Percentiles rank a stretch among this genome's conserved stretches.
Conservation (phyloP, 2,113 vertebrate genomes). For the Eclectus roratus region DNA sequence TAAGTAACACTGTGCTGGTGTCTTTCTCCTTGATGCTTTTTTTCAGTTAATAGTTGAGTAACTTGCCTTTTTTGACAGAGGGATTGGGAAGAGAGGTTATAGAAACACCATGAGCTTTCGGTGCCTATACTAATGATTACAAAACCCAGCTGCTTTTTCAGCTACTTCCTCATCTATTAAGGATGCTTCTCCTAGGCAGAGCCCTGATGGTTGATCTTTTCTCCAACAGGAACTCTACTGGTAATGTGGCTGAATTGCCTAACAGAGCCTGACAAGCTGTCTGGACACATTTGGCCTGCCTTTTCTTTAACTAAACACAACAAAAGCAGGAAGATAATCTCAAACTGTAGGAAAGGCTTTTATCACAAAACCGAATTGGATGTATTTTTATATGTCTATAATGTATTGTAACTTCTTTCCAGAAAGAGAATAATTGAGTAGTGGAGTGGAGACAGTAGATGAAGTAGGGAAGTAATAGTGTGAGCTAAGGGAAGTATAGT, state of each 20-base stretch:
- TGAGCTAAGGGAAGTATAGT: not conserved
- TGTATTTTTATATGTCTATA: not conserved
- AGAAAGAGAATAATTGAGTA: not conserved
- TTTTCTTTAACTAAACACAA: not conserved
- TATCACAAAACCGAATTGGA: not conserved
- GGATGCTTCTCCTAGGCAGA: not conserved
- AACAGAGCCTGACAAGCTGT: not conserved
- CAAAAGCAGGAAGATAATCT: not conserved
- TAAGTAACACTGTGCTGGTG: not conserved
- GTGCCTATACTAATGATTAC: not conserved
- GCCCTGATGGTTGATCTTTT: not conserved
- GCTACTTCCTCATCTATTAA: not conserved
- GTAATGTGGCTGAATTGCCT: not conserved
- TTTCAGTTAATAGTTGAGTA: not conserved
- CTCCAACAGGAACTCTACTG: not conserved
- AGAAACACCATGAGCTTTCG: not conserved
- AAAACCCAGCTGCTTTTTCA: not conserved
- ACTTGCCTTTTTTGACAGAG: not conserved
- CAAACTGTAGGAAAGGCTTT: not conserved
- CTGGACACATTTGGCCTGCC: not conserved
- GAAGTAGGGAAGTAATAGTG: not conserved
- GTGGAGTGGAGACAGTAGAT: not conserved
- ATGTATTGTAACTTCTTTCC: not conserved
- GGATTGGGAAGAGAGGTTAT: not conserved
- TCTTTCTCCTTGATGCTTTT: not conserved